A percentile compares a stretch with the other conserved stretches of the same genome.
phyloP scores from a whole-genome alignment of 2,113 vertebrate genomes.

The Ornithorhynchus anatinus region DNA sequence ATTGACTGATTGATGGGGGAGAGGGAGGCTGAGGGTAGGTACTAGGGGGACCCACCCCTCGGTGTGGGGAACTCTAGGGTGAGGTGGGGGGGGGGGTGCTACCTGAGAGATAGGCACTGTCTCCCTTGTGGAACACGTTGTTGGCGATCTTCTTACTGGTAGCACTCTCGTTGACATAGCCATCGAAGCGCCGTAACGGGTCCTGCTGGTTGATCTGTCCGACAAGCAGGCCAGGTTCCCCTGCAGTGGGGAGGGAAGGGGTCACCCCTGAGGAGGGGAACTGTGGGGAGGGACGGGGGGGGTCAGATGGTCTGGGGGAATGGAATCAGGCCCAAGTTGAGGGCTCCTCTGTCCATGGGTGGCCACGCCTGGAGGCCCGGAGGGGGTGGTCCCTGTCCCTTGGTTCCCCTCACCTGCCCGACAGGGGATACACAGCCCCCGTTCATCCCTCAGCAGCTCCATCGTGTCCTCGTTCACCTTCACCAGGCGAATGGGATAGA shows the following conservation, averaged over 20 bases:
- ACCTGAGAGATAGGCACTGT: conserved; percentile 87
- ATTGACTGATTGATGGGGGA: too few relatives aligned
- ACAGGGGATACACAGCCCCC: conserved; percentile 83
- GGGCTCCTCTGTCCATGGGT: too few relatives aligned
- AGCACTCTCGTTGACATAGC: conserved; percentile 78
- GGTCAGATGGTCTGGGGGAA: too few relatives aligned
- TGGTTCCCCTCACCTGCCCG: conserved; percentile 71
- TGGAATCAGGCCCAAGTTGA: too few relatives aligned
- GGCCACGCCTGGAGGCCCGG: too few relatives aligned
- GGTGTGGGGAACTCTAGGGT: too few relatives aligned
- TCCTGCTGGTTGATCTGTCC: conserved; percentile 80
- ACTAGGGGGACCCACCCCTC: too few relatives aligned
- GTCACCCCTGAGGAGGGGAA: not conserved
- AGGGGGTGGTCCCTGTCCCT: not conserved
- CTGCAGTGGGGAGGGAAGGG: conserved; percentile 54
- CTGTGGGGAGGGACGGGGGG: not conserved
- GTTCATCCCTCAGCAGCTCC: conserved; percentile 76
- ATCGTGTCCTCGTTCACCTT: conserved; percentile 81
- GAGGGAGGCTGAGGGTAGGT: too few relatives aligned
- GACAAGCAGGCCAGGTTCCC: conserved; percentile 82
- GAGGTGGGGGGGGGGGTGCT: not conserved
- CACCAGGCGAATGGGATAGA: conserved; percentile 85
- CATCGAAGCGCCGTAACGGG: conserved; percentile 85
- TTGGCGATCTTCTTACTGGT: conserved; percentile 79
- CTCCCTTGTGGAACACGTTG: conserved; percentile 80